These are phyloP conservation scores for Myrmecophaga tridactyla DNA, from an alignment of 2,113 vertebrate species.

Conservation along the genomic window DNA sequence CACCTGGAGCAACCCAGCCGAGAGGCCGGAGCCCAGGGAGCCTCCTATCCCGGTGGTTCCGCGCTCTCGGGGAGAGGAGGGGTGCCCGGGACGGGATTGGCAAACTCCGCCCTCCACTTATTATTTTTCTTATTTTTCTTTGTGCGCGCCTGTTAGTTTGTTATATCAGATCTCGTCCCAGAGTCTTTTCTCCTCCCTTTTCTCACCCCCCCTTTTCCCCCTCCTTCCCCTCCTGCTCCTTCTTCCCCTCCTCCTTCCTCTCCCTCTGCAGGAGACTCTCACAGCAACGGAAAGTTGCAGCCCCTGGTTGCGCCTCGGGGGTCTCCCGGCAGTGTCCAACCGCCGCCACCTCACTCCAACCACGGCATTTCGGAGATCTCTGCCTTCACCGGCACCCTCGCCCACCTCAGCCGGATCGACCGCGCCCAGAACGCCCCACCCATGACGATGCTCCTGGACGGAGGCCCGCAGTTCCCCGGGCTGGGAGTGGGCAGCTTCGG, in stretches of 20 bases:
- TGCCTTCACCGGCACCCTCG: conserved; percentile 57
- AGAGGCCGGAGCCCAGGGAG: conserved; percentile 50
- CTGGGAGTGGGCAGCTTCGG: conserved; percentile 96
- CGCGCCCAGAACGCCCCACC: conserved; percentile 79
- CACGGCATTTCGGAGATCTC: conserved; percentile 12
- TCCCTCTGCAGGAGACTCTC: conserved; percentile 74
- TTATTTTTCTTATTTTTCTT: conserved; percentile 76
- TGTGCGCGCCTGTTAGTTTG: conserved; percentile 73
- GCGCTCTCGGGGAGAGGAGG: conserved; percentile 44
- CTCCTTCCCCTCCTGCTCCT: conserved; percentile 44
- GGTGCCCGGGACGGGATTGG: conserved; percentile 48
- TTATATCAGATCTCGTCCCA: conserved; percentile 74
- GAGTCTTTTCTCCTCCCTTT: conserved; percentile 74
- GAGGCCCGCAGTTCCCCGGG: conserved; percentile 96
- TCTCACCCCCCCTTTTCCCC: conserved; percentile 46
- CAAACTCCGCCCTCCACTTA: conserved; percentile 71
- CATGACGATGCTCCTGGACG: conserved; percentile 98
- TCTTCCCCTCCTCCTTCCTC: conserved; percentile 69
- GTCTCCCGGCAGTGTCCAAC: conserved; percentile 56
- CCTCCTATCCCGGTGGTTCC: conserved; percentile 39
- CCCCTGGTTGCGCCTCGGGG: conserved; percentile 52
- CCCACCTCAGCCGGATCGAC: conserved; percentile 68
- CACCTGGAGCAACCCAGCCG: not conserved
- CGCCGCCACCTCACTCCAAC: conserved; percentile 36
- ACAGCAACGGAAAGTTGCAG: conserved; percentile 72